Evolutionary conservation across 37 sponge, comb jelly and placozoan species (phyloP).

Genomic region (Haliclona indistincta): DNA sequence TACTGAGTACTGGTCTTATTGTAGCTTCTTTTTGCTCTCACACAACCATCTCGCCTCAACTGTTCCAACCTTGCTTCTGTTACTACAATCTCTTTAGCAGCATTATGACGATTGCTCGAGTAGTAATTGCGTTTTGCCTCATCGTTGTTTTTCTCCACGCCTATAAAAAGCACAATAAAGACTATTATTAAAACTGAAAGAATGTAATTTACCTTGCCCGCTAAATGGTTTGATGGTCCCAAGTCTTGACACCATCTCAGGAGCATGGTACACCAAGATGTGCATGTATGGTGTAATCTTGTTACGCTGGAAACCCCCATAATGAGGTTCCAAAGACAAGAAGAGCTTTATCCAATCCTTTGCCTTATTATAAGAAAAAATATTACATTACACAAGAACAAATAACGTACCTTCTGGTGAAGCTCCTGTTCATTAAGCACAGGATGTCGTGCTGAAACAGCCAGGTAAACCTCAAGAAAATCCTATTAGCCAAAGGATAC

Average conservation of each 20-base stretch:
- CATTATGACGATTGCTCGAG: slow-evolving; percentile 11
- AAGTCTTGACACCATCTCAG: not conserved
- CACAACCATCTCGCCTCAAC: too few relatives aligned
- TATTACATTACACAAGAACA: too few relatives aligned
- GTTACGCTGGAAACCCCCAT: not conserved
- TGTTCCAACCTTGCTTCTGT: slow-evolving; percentile 10
- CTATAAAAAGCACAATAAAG: not conserved
- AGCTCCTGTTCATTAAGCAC: too few relatives aligned
- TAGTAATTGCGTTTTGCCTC: slow-evolving; percentile 1
- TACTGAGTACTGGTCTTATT: not conserved
- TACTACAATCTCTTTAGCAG: not conserved
- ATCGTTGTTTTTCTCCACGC: slow-evolving; percentile 27
- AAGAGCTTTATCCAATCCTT: not conserved
- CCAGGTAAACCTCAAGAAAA: too few relatives aligned
- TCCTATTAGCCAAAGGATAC: too few relatives aligned
- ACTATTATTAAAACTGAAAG: too few relatives aligned
- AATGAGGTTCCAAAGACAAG: not conserved
- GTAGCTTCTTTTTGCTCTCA: slow-evolving; percentile 3
- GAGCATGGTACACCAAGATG: not conserved
- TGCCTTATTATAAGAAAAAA: too few relatives aligned
- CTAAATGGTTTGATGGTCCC: slow-evolving; percentile 1
- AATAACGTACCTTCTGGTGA: too few relatives aligned
- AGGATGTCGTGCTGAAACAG: too few relatives aligned
- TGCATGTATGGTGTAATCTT: slow-evolving; percentile 4
- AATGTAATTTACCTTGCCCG: slow-evolving; percentile 28